Evolutionary conservation across 2,888 invertebrate species (phyloP), one percentile per base, ranked within the genome.

Genomic region (Smittia sp.): DNA sequence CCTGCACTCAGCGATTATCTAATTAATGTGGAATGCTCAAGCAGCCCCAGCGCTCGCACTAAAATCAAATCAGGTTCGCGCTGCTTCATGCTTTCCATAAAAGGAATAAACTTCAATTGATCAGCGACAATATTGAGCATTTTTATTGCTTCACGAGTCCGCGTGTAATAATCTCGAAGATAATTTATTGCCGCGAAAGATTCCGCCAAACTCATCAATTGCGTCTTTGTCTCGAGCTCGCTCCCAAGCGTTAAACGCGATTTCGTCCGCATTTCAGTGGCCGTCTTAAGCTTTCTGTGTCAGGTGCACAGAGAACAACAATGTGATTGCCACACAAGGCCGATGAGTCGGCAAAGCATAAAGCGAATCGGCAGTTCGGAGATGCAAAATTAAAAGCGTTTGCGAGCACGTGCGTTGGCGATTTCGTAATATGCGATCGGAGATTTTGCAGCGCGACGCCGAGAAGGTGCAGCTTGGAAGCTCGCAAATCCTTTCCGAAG

Each of bases 21-120:
- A 46, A 46, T 46, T 46, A 46, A 46, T 13, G n/a, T 46, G 46
- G 46, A 46, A 46, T 46, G 46, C n/a, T 6, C 15, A 46, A 32
- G n/a, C 11, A 46, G 46, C 46, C n/a, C 11, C 4, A 46, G n/a
- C 3, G n/a, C 15, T 46, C 15, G 11, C 46, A 46, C 46, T 13
- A 15, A 46, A 32, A 32, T 32, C 32, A 32, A 46, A 46, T 46
- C 46, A 46, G 46, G 46, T 46, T 46, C 4, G 11, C 46, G 11
- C 46, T 2, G n/a, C 46, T 46, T 58, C 15, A 41, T 15, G 68
- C 41, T 68, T 68, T 68, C 68, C 68, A 22, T 68, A 24, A 41
- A 68, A 41, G 68, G 68, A 20, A 13, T 24, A 41, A 68, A 25
- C 46, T 46, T 24, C 41, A 68, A 68, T 68, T 67, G 41, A 68